Conservation (phyloP, 2,888 invertebrate genomes). For the Teleogryllus oceanicus region DNA sequence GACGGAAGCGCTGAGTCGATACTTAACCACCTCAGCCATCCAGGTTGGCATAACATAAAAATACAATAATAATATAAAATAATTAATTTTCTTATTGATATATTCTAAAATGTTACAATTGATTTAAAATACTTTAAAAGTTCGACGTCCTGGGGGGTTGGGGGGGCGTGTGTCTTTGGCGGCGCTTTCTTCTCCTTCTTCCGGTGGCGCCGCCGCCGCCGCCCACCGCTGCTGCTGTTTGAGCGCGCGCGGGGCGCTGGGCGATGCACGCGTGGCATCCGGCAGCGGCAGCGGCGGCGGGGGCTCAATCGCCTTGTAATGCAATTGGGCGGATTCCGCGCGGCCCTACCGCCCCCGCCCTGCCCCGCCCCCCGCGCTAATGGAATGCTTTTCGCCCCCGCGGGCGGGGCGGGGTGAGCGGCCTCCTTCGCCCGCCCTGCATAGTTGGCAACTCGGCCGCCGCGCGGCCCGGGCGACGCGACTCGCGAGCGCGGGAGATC, state of each 20-base stretch:
- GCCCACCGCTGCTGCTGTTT: background rate
- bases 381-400: conserved; percentile 9
- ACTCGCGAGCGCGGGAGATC: too few relatives aligned
- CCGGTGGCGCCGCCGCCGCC: background rate
- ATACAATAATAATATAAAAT: background rate
- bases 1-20: too few relatives aligned
- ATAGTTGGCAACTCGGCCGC: background rate
- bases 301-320: conserved; percentile 34
- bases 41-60: background rate
- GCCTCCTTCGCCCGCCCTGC: background rate
- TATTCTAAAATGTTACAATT: too few relatives aligned
- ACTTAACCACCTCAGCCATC: background rate
- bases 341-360: background rate
- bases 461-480: too few relatives aligned
- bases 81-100: too few relatives aligned
- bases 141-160: too few relatives aligned
- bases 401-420: background rate
- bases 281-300: background rate
- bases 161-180: too few relatives aligned
- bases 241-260: background rate
- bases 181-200: background rate
- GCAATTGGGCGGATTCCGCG: conserved; percentile 33
- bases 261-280: background rate
- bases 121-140: too few relatives aligned
- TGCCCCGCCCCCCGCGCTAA: background rate